A percentile compares a stretch with the other conserved stretches of the same genome.
These are phyloP conservation scores for Corticium candelabrum DNA, from an alignment of 37 sponge, comb jelly and placozoan species.

Conservation along the genomic window DNA sequence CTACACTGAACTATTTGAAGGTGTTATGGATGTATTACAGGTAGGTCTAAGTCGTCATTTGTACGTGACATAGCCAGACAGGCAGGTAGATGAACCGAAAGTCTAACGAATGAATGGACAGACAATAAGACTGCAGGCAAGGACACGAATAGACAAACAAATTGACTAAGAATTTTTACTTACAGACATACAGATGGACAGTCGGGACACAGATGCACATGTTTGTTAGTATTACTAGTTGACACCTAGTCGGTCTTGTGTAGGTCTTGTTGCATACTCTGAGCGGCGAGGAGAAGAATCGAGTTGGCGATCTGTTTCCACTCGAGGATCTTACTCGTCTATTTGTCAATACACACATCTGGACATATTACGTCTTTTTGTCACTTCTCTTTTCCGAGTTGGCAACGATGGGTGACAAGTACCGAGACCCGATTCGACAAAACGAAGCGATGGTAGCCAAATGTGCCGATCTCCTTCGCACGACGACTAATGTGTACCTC, in stretches of 20 bases:
- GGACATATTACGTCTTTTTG: neutral
- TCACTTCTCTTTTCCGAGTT: neutral
- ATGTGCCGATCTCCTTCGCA: neutral
- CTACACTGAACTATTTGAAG: neutral
- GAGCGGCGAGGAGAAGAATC: neutral
- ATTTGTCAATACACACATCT: neutral
- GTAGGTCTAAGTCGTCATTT: too few species aligned
- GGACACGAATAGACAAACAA: too few species aligned
- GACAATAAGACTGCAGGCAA: too few species aligned
- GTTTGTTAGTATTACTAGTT: neutral
- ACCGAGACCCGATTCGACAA: neutral
- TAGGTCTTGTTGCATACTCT: neutral
- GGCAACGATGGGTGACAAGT: neutral
- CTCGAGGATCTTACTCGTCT: neutral
- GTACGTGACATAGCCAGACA: too few species aligned
- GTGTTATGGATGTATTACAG: neutral
- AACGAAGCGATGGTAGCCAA: neutral
- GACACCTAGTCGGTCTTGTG: neutral
- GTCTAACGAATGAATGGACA: too few species aligned
- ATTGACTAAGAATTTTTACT: too few species aligned
- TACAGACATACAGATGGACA: too few species aligned
- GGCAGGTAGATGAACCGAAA: too few species aligned
- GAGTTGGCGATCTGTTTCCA: neutral
- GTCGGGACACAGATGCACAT: too few species aligned
- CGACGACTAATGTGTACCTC: neutral